phyloP scores from a whole-genome alignment of 2,113 vertebrate genomes.

The Percopsis transmontana region DNA sequence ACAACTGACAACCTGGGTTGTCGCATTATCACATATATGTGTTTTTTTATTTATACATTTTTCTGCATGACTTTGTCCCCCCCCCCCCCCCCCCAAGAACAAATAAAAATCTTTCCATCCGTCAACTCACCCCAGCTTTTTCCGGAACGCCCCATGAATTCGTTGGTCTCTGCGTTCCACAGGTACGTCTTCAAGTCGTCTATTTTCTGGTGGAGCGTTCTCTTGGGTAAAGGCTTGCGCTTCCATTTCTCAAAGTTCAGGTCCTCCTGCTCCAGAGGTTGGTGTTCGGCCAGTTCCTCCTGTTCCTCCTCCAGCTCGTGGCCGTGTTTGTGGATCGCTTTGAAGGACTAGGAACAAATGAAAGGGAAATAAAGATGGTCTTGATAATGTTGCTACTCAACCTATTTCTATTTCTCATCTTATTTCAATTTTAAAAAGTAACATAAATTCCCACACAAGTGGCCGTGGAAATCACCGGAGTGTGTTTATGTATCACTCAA shows the following conservation, averaged over 20 bases:
- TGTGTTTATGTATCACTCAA: too few relatives aligned
- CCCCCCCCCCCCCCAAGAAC: conserved; percentile 3
- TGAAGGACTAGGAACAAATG: conserved; percentile 65
- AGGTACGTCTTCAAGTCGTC: conserved; percentile 85
- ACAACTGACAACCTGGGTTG: background rate
- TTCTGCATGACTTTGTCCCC: conserved; percentile 7
- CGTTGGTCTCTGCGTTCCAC: conserved; percentile 92
- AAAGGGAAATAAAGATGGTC: conserved; percentile 54
- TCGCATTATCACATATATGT: conserved; percentile 1
- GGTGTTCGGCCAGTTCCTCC: conserved; percentile 80
- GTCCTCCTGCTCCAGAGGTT: conserved; percentile 81
- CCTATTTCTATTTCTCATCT: conserved; percentile 48
- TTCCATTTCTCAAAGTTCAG: conserved; percentile 81
- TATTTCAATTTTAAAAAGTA: conserved; percentile 41
- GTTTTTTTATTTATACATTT: background rate
- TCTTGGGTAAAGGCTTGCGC: conserved; percentile 74
- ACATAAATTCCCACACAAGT: conserved; percentile 63
- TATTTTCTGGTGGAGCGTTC: conserved; percentile 84
- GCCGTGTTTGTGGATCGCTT: conserved; percentile 80
- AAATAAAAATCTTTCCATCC: conserved; percentile 13
- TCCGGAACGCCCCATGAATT: conserved; percentile 91
- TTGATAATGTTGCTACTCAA: conserved; percentile 24
- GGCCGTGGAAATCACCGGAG: too few relatives aligned
- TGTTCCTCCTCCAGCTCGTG: conserved; percentile 84
- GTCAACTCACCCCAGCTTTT: conserved; percentile 94